A percentile compares a stretch with the other conserved stretches of the same genome.
Evolutionary conservation across 2,113 vertebrate species (phyloP).

Genomic region (Mola mola): DNA sequence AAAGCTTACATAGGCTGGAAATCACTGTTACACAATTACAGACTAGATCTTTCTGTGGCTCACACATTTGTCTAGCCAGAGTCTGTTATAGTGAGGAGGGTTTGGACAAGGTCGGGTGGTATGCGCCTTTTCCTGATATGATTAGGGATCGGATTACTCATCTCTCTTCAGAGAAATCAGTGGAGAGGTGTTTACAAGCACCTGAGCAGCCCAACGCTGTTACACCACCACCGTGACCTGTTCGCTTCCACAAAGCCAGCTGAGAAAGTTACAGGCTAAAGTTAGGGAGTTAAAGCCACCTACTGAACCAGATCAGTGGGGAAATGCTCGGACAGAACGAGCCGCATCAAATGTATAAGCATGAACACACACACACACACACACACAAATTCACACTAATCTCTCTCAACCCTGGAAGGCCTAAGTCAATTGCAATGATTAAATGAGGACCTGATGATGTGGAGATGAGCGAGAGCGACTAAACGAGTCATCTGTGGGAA

Average conservation of each 20-base stretch:
- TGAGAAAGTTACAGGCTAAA: conserved; percentile 11
- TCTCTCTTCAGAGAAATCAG: conserved; percentile 34
- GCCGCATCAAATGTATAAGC: conserved; percentile 20
- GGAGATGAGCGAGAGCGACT: conserved; percentile 21
- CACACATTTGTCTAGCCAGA: too few species aligned
- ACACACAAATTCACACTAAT: conserved; percentile 30
- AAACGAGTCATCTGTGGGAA: conserved; percentile 29
- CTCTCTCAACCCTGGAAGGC: conserved; percentile 34
- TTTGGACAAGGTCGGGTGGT: conserved; percentile 4
- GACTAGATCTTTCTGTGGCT: conserved; percentile 8
- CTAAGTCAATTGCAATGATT: conserved; percentile 63
- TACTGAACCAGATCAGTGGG: conserved; percentile 7
- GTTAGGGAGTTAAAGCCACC: conserved; percentile 7
- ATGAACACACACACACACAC: conserved; percentile 1
- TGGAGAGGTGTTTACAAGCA: conserved; percentile 9
- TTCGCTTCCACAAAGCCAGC: conserved; percentile 6
- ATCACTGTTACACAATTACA: conserved; percentile 61
- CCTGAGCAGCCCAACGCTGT: background rate
- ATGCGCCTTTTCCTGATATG: conserved; percentile 30
- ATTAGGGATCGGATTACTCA: conserved; percentile 51
- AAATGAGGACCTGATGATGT: conserved; percentile 52
- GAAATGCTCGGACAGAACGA: conserved; percentile 1
- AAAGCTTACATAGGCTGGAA: conserved; percentile 61
- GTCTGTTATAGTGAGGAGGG: too few species aligned
- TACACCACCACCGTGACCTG: background rate